Evolutionary conservation across 2,888 invertebrate genomes (phyloP), one percentile per base, ranked within the genome.

Genomic region (Prionchulus punctatus): DNA sequence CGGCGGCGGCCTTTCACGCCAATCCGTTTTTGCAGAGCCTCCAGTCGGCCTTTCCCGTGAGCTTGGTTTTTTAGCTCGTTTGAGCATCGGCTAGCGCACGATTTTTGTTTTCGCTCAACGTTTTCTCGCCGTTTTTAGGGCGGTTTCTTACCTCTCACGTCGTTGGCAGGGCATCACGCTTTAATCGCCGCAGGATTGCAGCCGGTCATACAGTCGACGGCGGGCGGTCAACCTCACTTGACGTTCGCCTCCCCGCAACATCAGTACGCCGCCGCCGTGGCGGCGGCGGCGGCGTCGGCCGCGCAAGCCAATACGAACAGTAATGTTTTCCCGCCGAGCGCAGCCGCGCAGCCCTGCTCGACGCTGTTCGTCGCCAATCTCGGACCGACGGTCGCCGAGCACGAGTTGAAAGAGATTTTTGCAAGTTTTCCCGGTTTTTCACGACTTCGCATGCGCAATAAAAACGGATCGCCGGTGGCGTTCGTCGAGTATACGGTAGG

Each of bases 221-320:
- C 7, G n/a, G 53, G 21, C n/a, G 31, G 48, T 4, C n/a, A n/a
- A n/a, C n/a, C n/a, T n/a, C n/a, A n/a, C n/a, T n/a, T n/a, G n/a
- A 45, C 4, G 18, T 18, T 15, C 3, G 12, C 23, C 21, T n/a
- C 21, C 4, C 51, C 28, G 27, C n/a, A n/a, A n/a, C n/a, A n/a
- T n/a, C n/a, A n/a, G n/a, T n/a, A n/a, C n/a, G n/a, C n/a, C n/a
- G 21, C 30, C 57, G 64, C 67, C 60, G 66, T 65, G 30, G 12
- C 7, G 12, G 21, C 54, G 12, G 54, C 51, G 25, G 27, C 15
- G 28, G 25, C 43, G 3, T 30, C 21, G 2, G 42, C 23, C n/a
- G n/a, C 26, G 12, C 43, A 53, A 21, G 28, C 52, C 23, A 26
- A 15, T 26, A 26, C 12, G 21, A 43, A 43, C 52, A 43, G 30